A percentile compares a stretch with the other conserved stretches of the same genome.
These are phyloP conservation scores for Cecidostiba fungosa DNA, from an alignment of 2,888 invertebrate species.

Conservation along the genomic window DNA sequence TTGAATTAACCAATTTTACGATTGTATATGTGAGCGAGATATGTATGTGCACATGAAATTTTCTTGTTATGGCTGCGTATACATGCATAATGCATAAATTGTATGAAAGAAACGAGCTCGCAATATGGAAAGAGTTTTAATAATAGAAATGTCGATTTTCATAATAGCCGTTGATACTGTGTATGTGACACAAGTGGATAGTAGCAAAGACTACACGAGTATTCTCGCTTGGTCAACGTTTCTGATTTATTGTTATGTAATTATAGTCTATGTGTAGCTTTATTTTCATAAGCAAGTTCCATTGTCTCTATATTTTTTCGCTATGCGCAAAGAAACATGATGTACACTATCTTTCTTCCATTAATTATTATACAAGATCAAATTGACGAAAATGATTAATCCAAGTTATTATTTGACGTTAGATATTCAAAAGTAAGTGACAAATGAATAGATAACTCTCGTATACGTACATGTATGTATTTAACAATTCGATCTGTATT, in stretches of 20 bases:
- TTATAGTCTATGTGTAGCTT: not conserved
- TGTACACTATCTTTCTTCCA: too few species aligned
- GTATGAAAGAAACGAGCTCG: slow-evolving; percentile 25
- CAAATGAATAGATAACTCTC: not conserved
- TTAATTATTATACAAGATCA: too few species aligned
- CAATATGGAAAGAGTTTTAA: slow-evolving; percentile 27
- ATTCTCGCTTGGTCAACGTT: not conserved
- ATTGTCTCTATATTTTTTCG: too few species aligned
- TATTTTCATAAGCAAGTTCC: not conserved
- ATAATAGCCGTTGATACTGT: slow-evolving; percentile 20
- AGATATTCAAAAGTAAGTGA: not conserved
- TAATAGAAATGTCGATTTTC: slow-evolving; percentile 30
- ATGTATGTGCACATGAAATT: slow-evolving; percentile 6
- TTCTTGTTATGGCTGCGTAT: slow-evolving; percentile 5
- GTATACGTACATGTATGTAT: too few species aligned
- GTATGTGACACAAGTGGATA: not conserved
- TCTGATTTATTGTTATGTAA: slow-evolving; percentile 6
- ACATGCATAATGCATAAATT: slow-evolving; percentile 10
- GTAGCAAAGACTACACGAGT: not conserved
- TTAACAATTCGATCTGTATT: not conserved
- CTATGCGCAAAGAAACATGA: too few species aligned
- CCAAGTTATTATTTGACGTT: too few species aligned
- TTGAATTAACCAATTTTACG: slow-evolving; percentile 10
- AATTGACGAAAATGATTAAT: not conserved
- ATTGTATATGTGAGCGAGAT: not conserved